Conservation (phyloP, 2,888 invertebrate genomes). For the Punctoribates punctum region DNA sequence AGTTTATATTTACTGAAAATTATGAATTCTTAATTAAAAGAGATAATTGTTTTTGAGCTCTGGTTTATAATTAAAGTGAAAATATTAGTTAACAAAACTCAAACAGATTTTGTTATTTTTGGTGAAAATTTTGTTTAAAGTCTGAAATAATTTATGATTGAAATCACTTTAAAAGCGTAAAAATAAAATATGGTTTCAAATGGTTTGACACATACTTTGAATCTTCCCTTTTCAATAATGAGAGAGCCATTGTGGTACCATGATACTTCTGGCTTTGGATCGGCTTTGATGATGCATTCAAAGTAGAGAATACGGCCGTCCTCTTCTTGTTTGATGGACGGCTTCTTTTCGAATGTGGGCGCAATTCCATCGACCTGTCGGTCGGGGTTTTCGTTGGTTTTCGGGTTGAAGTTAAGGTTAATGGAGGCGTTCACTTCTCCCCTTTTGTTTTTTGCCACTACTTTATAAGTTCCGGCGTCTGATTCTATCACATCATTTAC, state of each 20-base stretch:
- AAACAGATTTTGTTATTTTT: too few species aligned
- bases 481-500: slow-evolving; percentile 93
- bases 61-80: too few species aligned
- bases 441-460: slow-evolving; percentile 93
- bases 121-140: too few species aligned
- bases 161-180: too few species aligned
- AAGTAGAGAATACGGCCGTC: slow-evolving; percentile 80
- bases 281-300: slow-evolving; percentile 85
- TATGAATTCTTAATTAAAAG: too few species aligned
- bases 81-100: too few species aligned
- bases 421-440: slow-evolving; percentile 96
- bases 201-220: slow-evolving; percentile 64
- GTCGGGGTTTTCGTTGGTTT: slow-evolving; percentile 46
- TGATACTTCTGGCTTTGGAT: slow-evolving; percentile 78
- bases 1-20: too few species aligned
- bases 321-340: slow-evolving; percentile 93
- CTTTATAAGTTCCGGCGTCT: slow-evolving; percentile 93
- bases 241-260: slow-evolving; percentile 85
- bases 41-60: too few species aligned
- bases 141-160: too few species aligned
- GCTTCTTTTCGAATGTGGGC: slow-evolving; percentile 96
- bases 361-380: slow-evolving; percentile 97
- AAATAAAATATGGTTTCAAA: too few species aligned
- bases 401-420: slow-evolving; percentile 79
- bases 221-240: slow-evolving; percentile 68